These are phyloP conservation scores for Drosophila crucigera DNA, from an alignment of 2,888 invertebrate species.

Conservation along the genomic window DNA sequence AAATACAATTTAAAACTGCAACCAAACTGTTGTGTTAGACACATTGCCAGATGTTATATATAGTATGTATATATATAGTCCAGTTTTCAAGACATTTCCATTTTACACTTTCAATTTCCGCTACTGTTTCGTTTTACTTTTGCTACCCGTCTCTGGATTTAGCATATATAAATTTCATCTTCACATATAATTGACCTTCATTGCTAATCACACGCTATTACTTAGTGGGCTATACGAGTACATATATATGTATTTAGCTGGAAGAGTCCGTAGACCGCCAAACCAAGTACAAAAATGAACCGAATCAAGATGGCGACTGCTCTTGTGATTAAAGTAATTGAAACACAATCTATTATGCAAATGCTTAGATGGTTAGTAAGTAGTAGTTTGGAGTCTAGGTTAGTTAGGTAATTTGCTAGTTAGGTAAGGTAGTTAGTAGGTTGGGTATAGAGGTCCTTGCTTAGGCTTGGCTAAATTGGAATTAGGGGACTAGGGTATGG, in stretches of 20 bases:
- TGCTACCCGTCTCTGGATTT: conserved; percentile 38
- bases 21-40: conserved; percentile 58
- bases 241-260: conserved; percentile 34
- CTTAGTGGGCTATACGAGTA: conserved; percentile 47
- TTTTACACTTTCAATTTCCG: conserved; percentile 14
- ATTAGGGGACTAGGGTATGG: conserved; percentile 17
- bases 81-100: conserved; percentile 26
- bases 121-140: conserved; percentile 12
- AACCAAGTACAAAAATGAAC: conserved; percentile 23
- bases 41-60: conserved; percentile 43
- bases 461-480: conserved; percentile 53
- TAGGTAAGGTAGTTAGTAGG: conserved; percentile 74
- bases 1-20: conserved; percentile 39
- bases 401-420: conserved; percentile 40
- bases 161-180: conserved; percentile 70
- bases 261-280: conserved; percentile 22
- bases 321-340: conserved; percentile 51
- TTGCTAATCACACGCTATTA: conserved; percentile 80
- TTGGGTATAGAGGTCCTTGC: conserved; percentile 56
- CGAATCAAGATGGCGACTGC: conserved; percentile 42
- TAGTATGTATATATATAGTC: conserved; percentile 10
- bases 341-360: conserved; percentile 55
- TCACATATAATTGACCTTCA: conserved; percentile 80
- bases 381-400: conserved; percentile 19
- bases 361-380: conserved; percentile 34